Base-by-base conservation (phyloP, 2,797 vertebrate species). In the Babyrousa celebensis region DNA sequence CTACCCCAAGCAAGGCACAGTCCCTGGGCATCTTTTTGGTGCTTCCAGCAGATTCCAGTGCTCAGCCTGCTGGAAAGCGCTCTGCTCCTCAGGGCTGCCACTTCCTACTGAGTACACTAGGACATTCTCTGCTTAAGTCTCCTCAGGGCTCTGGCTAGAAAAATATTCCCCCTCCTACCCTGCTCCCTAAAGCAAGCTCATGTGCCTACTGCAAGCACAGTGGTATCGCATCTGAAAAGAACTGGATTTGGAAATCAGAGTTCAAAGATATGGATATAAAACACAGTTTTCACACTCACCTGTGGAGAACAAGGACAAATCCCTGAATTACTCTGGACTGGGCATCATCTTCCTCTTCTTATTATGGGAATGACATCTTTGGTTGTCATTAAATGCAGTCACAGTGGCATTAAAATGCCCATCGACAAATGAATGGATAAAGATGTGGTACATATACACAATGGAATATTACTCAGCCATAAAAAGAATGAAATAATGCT, bases 211-310 rank as follows among this genome's bases (percentile, higher is more conserved):
- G 15, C 8, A 18, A 20, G 32, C 77, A 62, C 56, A 72, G 29
- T 17, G 8, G 0, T 43, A 18, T 54, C 12, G 18, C 54, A n/a
- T 72, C 27, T 32, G 6, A 67, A 78, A 96, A n/a, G n/a, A 63
- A 43, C 6, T 67, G 25, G 20, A 63, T 85, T 85, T 67, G 62
- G 83, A 88, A 52, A 80, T 80, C n/a, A 23, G 32, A 58, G 27
- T 56, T 91, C 43, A 68, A 89, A 85, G 17, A 27, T 29, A 32
- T 74, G 78, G 36, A 63, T 90, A 17, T 84, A 89, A 72, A 56
- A 25, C 6, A 36, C 65, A 75, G 43, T 36, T 77, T 74, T 71
- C 36, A 15, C 54, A 68, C 54, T 56, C 75, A 78, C 16, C 67
- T n/a, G 54, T 40, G 25, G 17, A 54, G 25, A 27, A n/a, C 62